Evolutionary conservation across 2,797 vertebrate genomes (phyloP).

Genomic region (Silurus aristotelis): DNA sequence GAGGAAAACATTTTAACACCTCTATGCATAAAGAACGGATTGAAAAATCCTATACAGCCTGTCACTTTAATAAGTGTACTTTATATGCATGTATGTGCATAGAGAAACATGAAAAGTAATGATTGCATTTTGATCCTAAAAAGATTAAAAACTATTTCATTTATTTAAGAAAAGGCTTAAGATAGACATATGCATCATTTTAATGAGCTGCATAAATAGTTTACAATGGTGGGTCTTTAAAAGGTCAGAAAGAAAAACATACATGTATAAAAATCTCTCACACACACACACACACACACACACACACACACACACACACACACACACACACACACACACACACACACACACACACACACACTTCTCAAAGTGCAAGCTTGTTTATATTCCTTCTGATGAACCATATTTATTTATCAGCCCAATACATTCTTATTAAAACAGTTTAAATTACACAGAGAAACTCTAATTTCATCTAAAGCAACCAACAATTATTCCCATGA

Average conservation of each 20-base stretch:
- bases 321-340: too few species aligned
- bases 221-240: not conserved
- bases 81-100: not conserved
- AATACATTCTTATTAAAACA: conserved; percentile 49
- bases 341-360: too few species aligned
- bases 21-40: not conserved
- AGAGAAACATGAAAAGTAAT: not conserved
- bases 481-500: conserved; percentile 54
- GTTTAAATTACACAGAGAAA: conserved; percentile 49
- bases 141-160: not conserved
- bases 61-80: not conserved
- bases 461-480: conserved; percentile 50
- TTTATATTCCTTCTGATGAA: conserved; percentile 39
- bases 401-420: conserved; percentile 49
- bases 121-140: not conserved
- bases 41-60: not conserved
- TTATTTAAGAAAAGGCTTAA: too few species aligned
- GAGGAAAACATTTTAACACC: not conserved
- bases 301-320: too few species aligned
- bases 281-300: too few species aligned
- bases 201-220: not conserved
- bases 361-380: conserved; percentile 6
- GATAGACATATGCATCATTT: too few species aligned
- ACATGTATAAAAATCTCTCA: not conserved
- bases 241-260: not conserved